Evolutionary conservation across 2,797 vertebrate species (phyloP), one percentile per base, ranked within the genome.

Genomic region (Meda fulgida): DNA sequence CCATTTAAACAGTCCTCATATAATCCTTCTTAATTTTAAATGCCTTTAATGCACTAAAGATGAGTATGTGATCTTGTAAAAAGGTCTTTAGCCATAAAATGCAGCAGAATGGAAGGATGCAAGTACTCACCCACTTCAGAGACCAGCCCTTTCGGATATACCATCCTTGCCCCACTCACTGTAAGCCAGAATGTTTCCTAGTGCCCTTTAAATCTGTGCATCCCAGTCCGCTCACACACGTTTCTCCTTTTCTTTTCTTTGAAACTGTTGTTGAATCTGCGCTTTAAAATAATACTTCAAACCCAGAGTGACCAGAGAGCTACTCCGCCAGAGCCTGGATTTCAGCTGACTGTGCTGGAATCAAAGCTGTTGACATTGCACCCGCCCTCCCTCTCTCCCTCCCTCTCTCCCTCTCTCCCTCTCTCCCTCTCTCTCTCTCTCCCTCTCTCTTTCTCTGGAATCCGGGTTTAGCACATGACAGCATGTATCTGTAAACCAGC

Each of bases 271-370:
- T 87, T 84, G 85, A 78, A 83, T 86, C 84, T 78, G 63, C 82
- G 4, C 66, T 63, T 80, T 80, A 29, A 60, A 72, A 40, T 40
- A 2, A 9, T 78, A 55, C 43, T 83, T 60, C 77, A 60, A 78
- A 29, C 14, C 48, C 36, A 55, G 65, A 34, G 40, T n/a, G 40
- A 73, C 48, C 89, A 84, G 87, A 38, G 76, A 86, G 88, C 89
- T 83, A 90, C 89, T 87, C 90, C 88, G 81, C 84, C 0, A 51
- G 86, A 91, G 90, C 84, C 86, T 90, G 91, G 88, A 89, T 94
- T 94, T 94, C 92, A 94, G 94, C 93, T 93, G 93, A 94, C 93
- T 93, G 91, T 75, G 90, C 91, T 93, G 86, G 71, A 91, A 93
- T 89, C 90, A 58, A 90, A 91, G 93, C 91, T 94, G 93, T 93